These are phyloP conservation scores for Macrosiphum euphorbiae DNA, from an alignment of 2,888 invertebrate genomes.

Conservation along the genomic window DNA sequence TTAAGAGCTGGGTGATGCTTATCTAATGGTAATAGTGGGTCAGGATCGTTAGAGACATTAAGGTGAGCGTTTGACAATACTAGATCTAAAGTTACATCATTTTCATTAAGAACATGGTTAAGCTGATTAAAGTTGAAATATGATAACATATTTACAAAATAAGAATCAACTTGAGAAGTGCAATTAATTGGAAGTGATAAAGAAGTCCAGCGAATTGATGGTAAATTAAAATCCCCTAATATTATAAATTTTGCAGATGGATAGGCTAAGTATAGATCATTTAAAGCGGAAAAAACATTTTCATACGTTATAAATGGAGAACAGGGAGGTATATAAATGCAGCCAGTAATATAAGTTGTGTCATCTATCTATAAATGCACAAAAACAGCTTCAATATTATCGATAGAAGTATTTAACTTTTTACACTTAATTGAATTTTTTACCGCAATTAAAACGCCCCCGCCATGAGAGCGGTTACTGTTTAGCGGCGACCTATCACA, in stretches of 20 bases:
- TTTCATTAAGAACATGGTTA: background rate
- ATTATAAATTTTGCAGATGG: background rate
- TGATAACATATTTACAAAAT: background rate
- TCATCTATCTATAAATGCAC: background rate
- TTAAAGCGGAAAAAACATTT: background rate
- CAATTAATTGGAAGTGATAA: background rate
- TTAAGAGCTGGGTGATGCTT: background rate
- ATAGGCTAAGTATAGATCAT: background rate
- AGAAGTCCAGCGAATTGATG: background rate
- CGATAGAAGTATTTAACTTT: background rate
- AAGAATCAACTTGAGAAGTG: background rate
- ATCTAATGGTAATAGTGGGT: conserved; percentile 8
- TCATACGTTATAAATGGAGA: background rate
- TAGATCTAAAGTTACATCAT: conserved; percentile 6
- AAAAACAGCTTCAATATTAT: background rate
- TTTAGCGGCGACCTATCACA: background rate
- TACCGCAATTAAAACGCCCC: background rate
- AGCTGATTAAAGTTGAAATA: background rate
- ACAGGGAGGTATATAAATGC: background rate
- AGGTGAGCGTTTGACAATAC: background rate
- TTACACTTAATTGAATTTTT: background rate
- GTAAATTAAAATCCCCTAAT: conserved; percentile 14
- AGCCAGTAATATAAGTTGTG: background rate
- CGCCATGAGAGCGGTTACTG: background rate
- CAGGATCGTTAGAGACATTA: background rate